Evolutionary conservation across 2,888 invertebrate species (phyloP), one percentile per base, ranked within the genome.

Genomic region (Philaethria dido): DNA sequence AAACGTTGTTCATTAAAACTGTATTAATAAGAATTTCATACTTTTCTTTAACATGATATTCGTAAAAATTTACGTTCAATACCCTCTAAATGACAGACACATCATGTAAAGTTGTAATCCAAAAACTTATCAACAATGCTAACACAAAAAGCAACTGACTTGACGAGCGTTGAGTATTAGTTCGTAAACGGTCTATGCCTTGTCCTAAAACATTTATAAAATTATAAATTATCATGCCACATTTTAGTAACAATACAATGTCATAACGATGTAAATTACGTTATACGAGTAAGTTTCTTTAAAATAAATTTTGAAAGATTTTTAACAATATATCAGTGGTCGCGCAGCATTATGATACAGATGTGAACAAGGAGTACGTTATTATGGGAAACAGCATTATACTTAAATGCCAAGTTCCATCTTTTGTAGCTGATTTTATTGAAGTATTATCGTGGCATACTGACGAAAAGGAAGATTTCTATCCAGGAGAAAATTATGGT

Each of bases 371-470:
- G 93, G 97, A 97, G 81, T 96, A 97, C 86, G 96, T 95, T 20
- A 97, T 97, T 75, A 93, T 95, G 80, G 96, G 97, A 68, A 97
- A 97, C 88, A 95, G 96, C 80, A 96, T 96, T 60, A 94, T 96
- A 75, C 89, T 96, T 74, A 96, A 96, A 85, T 97, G 97, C 92
- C 96, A 96, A 84, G 95, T 96, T 74, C 98, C 97, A 44, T 96
- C 96, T 57, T 98, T 97, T 86, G 97, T 97, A 71, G 96, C 96
- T 62, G 97, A 97, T 89, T 97, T 97, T 87, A 95, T 98, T 72
- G 94, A 94, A 77, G 96, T 98, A 72, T 93, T 96, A 47, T 96
- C 96, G 66, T 97, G 97, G 97, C 96, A 95, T 81, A 96, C 96
- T 59, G 95, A 96, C 84, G 94, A 95, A 78, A 94, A 95, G 69